Evolutionary conservation across 1,140 invertebrate species (phyloP).

Genomic region (Oscheius sp.): DNA sequence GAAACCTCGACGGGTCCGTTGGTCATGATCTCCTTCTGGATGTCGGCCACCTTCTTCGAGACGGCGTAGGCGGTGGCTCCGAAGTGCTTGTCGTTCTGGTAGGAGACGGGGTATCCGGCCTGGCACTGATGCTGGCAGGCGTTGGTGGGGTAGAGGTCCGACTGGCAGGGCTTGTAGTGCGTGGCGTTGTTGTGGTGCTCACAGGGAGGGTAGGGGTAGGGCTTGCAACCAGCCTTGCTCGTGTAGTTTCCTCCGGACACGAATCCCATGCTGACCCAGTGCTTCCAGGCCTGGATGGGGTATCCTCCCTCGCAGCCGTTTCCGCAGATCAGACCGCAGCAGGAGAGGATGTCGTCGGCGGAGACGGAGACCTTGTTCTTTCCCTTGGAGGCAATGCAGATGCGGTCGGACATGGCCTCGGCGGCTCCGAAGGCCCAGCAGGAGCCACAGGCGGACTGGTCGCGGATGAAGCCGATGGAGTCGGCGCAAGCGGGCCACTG

Average conservation of each 20-base stretch:
- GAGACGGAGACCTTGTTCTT: conserved; percentile 72
- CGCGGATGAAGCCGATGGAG: conserved; percentile 66
- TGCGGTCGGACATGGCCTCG: conserved; percentile 85
- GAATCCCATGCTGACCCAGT: conserved; percentile 70
- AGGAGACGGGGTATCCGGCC: conserved; percentile 70
- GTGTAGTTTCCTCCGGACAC: conserved; percentile 81
- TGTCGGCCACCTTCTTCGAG: conserved; percentile 69
- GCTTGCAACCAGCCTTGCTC: conserved; percentile 73
- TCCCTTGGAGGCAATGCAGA: conserved; percentile 79
- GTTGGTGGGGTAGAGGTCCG: conserved; percentile 69
- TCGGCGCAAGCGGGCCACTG: conserved; percentile 80
- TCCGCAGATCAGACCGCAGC: conserved; percentile 74
- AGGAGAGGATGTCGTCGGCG: conserved; percentile 80
- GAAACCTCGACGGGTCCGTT: conserved; percentile 87
- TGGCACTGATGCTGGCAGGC: conserved; percentile 74
- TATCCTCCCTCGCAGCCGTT: conserved; percentile 82
- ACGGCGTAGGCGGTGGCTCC: conserved; percentile 75
- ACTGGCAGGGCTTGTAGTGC: conserved; percentile 63
- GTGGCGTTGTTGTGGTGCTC: conserved; percentile 74
- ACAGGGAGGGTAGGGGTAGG: conserved; percentile 78
- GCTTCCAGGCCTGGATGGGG: conserved; percentile 75
- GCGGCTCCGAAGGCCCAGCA: conserved; percentile 81
- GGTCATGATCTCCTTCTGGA: conserved; percentile 77
- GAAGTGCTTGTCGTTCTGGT: conserved; percentile 75
- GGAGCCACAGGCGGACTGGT: conserved; percentile 64